Evolutionary conservation across 2,797 vertebrate species (phyloP), one percentile per base, ranked within the genome.

Genomic region (Anolis apletophallus): DNA sequence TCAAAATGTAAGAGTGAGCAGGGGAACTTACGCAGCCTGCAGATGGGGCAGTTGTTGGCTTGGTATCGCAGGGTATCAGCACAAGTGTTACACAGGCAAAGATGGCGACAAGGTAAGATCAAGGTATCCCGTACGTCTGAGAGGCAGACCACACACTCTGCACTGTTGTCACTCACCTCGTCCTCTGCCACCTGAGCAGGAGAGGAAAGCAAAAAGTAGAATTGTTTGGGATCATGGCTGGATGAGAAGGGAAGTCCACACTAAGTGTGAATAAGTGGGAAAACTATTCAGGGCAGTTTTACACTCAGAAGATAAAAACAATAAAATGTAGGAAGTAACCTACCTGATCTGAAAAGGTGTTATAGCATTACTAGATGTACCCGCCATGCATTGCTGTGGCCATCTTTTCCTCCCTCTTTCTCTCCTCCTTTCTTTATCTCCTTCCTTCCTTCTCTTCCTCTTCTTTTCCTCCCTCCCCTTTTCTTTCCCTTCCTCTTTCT

Each of bases 11-110:
- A 61, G 7, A 46, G 75, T 23, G 32, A 13, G 69, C 1, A 0
- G 0, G 52, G 23, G 2, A 34, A 95, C 98, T 98, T 95, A 99
- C 98, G 98, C 91, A 99, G 97, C 80, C 98, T 97, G 96, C 98
- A 99, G 97, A 99, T 99, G 89, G 98, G 98, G 93, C 98, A 99
- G 97, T 98, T 99, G 97, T 98, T 99, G 95, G 98, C 98, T 94
- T 99, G 98, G 96, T 99, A 99, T 50, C 98, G 98, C 92, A 99
- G 96, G 0, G 98, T 99, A 96, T 99, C 98, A 3, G 98, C 98
- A 0, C 98, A 99, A 91, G 98, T 97, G 87, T 98, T 99, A 91
- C 98, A 99, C 83, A 99, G 96, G 95, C 98, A 99, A 94, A 99
- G 96, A 95, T 99, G 98, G 85, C 98, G 97, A 94, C 98, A 99